Conservation (phyloP, 2,888 invertebrate species). For the Caenorhabditis sulstoni region DNA sequence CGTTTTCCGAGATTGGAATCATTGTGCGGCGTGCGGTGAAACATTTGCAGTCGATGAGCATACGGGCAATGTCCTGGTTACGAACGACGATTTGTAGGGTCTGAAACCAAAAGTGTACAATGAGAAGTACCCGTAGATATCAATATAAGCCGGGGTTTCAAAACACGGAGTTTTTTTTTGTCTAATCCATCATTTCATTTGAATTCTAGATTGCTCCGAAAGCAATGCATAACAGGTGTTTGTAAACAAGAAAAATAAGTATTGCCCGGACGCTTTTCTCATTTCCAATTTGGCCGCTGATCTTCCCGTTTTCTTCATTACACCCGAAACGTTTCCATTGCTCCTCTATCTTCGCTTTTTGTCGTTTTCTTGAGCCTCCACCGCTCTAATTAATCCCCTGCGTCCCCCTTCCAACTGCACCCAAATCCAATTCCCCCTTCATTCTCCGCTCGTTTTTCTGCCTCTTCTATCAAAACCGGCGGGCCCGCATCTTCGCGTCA, state of each 20-base stretch:
- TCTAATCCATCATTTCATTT: no score
- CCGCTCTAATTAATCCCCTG: slow-evolving; percentile 42
- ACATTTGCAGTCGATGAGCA: slow-evolving; percentile 89
- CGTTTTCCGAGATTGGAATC: slow-evolving; percentile 65
- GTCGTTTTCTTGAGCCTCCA: slow-evolving; percentile 20
- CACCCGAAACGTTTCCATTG: not conserved
- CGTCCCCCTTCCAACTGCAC: slow-evolving; percentile 43
- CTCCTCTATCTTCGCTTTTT: slow-evolving; percentile 4
- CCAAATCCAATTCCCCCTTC: slow-evolving; percentile 52
- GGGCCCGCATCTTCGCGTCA: slow-evolving; percentile 32
- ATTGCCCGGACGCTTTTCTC: not conserved
- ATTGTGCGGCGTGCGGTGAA: slow-evolving; percentile 82
- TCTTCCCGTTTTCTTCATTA: not conserved
- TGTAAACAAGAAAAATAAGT: not conserved
- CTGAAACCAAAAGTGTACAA: slow-evolving; percentile 82
- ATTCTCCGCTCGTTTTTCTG: slow-evolving; percentile 41
- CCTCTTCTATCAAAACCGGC: slow-evolving; percentile 44
- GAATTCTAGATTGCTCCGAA: no score
- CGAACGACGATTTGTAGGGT: slow-evolving; percentile 93
- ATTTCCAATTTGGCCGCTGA: not conserved
- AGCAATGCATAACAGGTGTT: slow-evolving; percentile 1
- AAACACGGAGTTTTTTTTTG: not conserved
- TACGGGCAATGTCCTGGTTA: slow-evolving; percentile 89
- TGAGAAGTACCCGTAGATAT: no score
- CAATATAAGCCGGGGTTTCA: no score